Evolutionary conservation across 2,888 invertebrate genomes (phyloP).

Genomic region (Ochropleura leucogaster): DNA sequence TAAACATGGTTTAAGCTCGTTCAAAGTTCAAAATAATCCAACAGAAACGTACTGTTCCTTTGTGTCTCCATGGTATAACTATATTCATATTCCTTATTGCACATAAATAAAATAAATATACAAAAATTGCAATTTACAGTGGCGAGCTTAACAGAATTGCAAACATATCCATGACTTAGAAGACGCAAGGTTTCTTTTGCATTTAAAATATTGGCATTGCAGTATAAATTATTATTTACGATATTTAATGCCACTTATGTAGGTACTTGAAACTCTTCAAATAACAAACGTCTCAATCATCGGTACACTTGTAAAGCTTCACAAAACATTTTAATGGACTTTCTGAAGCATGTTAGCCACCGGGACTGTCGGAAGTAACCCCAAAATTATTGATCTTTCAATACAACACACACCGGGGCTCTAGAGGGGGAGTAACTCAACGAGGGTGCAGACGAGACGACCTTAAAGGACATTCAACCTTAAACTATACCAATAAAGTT

Average conservation of each 20-base stretch:
- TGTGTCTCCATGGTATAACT: not conserved
- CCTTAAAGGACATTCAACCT: conserved; percentile 50
- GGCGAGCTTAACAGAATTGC: too few species aligned
- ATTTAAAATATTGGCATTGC: not conserved
- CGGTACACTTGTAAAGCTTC: conserved; percentile 24
- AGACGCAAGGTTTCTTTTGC: not conserved
- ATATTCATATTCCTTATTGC: not conserved
- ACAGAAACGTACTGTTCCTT: not conserved
- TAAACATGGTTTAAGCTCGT: not conserved
- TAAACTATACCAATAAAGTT: conserved; percentile 35
- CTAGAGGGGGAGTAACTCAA: conserved; percentile 56
- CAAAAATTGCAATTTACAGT: too few species aligned
- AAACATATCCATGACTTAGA: not conserved
- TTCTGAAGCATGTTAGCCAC: conserved; percentile 41
- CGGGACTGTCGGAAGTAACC: conserved; percentile 55
- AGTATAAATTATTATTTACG: not conserved
- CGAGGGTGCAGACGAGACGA: conserved; percentile 60
- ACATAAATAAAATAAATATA: too few species aligned
- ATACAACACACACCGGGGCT: conserved; percentile 53
- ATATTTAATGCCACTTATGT: not conserved
- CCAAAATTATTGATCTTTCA: conserved; percentile 68
- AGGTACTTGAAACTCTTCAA: not conserved
- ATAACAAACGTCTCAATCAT: conserved; percentile 17
- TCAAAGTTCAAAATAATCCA: not conserved
- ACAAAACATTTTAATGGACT: conserved; percentile 53